A percentile compares a stretch with the other conserved stretches of the same genome.
Conservation (phyloP, 2,888 invertebrate genomes). For the Machimus atricapillus region DNA sequence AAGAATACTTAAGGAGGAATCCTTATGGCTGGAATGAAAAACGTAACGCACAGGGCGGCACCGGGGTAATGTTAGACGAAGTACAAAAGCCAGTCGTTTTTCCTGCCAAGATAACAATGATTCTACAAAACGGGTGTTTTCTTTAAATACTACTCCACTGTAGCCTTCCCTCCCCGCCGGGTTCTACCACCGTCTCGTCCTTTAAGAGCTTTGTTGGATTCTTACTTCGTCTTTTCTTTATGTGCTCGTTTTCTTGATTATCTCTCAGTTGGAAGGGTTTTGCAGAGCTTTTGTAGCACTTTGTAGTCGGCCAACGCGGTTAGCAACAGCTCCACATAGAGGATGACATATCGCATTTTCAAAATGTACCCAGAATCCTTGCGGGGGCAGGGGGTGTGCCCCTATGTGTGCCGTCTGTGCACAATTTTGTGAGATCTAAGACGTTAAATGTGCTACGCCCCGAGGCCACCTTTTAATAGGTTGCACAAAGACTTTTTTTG, state of each 20-base stretch:
- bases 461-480: conserved; percentile 26
- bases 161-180: neutral
- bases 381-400: neutral
- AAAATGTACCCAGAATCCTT: neutral
- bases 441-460: conserved; percentile 23
- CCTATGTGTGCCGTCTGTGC: neutral
- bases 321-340: neutral
- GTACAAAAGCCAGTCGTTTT: conserved; percentile 7
- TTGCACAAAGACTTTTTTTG: conserved; percentile 21
- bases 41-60: neutral
- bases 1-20: conserved; percentile 12
- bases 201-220: neutral
- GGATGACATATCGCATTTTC: neutral
- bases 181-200: neutral
- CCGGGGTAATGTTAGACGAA: neutral
- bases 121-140: conserved; percentile 4
- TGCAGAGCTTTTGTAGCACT: neutral
- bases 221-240: neutral
- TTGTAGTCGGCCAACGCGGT: neutral
- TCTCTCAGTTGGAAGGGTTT: conserved; percentile 14
- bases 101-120: neutral
- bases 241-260: conserved; percentile 21
- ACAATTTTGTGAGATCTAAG: neutral
- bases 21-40: neutral
- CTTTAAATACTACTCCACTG: conserved; percentile 25